phyloP scores from a whole-genome alignment of 2,113 vertebrate genomes.

The Pachycephala philippinensis region DNA sequence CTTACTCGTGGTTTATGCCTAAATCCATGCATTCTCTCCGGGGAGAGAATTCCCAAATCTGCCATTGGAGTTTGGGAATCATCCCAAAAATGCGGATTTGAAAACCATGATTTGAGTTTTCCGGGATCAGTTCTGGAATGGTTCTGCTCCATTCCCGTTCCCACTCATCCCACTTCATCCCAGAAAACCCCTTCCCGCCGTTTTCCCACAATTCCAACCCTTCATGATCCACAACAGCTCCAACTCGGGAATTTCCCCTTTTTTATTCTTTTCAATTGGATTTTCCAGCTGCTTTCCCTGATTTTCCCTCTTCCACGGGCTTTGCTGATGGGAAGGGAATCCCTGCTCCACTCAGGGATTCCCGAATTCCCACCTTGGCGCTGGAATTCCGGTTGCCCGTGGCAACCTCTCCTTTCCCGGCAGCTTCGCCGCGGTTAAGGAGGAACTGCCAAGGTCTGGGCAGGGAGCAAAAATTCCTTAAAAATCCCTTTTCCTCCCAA shows the following conservation, averaged over 20 bases:
- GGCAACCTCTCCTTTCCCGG: constrained; percentile 18
- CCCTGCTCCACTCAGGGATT: not conserved
- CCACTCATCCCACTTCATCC: not conserved
- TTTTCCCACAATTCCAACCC: not conserved
- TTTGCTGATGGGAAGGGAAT: constrained; percentile 17
- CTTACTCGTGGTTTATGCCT: not conserved
- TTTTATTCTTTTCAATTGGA: not conserved
- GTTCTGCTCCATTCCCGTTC: not conserved
- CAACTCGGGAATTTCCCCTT: not conserved
- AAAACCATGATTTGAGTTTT: not conserved
- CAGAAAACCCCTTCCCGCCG: not conserved
- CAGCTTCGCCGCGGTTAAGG: not conserved
- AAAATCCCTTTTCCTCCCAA: not conserved
- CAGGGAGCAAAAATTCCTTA: not conserved
- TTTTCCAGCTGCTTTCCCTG: not conserved
- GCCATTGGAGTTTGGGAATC: not conserved
- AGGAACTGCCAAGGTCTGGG: not conserved
- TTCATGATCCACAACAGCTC: not conserved
- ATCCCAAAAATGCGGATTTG: not conserved
- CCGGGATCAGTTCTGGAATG: not conserved
- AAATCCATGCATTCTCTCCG: not conserved
- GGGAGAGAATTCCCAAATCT: not conserved
- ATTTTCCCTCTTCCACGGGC: not conserved
- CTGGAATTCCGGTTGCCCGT: not conserved
- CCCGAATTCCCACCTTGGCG: not conserved